Conservation (phyloP, 2,113 vertebrate species). For the Genyomyrus donnyi region DNA sequence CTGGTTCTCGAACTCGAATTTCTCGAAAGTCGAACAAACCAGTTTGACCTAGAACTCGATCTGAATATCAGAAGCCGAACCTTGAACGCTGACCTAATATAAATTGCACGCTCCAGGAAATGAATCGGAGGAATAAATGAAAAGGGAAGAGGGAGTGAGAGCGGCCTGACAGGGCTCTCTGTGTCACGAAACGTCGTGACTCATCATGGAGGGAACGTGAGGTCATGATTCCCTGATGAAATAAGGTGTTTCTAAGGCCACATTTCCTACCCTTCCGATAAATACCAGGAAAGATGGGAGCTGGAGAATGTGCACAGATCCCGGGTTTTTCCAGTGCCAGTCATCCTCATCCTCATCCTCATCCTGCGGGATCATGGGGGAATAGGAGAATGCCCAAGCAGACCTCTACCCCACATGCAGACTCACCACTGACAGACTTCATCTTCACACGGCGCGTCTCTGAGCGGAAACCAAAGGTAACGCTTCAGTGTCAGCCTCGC, state of each 20-base stretch:
- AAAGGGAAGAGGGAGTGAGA: background rate
- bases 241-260: background rate
- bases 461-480: too few relatives aligned
- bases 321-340: background rate
- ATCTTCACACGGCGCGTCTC: background rate
- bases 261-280: background rate
- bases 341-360: too few relatives aligned
- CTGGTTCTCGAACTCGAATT: too few relatives aligned
- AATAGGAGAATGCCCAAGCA: background rate
- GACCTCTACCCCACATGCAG: background rate
- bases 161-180: background rate
- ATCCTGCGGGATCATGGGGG: background rate
- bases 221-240: conserved; percentile 2
- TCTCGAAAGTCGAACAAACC: too few relatives aligned
- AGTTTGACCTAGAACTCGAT: too few relatives aligned
- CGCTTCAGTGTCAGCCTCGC: too few relatives aligned
- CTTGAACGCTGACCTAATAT: too few relatives aligned
- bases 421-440: background rate
- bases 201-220: conserved; percentile 4
- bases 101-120: too few relatives aligned
- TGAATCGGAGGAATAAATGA: background rate
- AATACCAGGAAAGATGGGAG: background rate
- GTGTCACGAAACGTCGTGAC: background rate
- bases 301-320: background rate
- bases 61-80: too few relatives aligned